phyloP scores from a whole-genome alignment of 2,888 invertebrate genomes.

The Dasypolia templi region DNA sequence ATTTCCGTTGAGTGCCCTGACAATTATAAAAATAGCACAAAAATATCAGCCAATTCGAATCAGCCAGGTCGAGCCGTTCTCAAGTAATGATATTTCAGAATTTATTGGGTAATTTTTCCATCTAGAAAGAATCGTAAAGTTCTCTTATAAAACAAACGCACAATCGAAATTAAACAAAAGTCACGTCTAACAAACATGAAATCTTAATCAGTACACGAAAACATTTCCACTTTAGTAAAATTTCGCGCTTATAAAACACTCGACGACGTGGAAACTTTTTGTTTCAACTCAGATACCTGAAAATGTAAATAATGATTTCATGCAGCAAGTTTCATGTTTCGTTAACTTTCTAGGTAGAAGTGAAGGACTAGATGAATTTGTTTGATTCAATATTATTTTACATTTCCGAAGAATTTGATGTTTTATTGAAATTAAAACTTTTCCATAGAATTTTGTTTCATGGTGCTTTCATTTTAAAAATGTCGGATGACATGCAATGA shows the following conservation, averaged over 20 bases:
- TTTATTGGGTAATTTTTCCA: too few species aligned
- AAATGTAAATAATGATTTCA: slow-evolving; percentile 59
- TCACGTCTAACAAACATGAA: slow-evolving; percentile 8
- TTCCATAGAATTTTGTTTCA: neutral
- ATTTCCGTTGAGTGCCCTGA: too few species aligned
- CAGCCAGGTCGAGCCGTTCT: too few species aligned
- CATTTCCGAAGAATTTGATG: neutral
- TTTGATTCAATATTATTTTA: slow-evolving; percentile 10
- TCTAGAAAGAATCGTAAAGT: neutral
- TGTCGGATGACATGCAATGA: neutral
- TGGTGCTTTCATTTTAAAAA: neutral
- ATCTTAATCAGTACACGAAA: slow-evolving; percentile 44
- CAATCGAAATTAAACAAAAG: slow-evolving; percentile 3
- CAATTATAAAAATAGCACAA: too few species aligned
- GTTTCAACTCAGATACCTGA: slow-evolving; percentile 31
- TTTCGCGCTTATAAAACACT: slow-evolving; percentile 20
- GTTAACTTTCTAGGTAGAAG: slow-evolving; percentile 15
- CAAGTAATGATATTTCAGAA: too few species aligned
- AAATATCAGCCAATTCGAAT: too few species aligned
- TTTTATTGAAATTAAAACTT: neutral
- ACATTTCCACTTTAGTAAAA: slow-evolving; percentile 35
- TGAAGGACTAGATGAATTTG: slow-evolving; percentile 24
- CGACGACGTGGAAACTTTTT: slow-evolving; percentile 40
- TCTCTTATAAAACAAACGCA: neutral
- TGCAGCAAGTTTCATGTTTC: slow-evolving; percentile 44